Conservation (phyloP, 2,888 invertebrate species). For the Marronus borbonicus region DNA sequence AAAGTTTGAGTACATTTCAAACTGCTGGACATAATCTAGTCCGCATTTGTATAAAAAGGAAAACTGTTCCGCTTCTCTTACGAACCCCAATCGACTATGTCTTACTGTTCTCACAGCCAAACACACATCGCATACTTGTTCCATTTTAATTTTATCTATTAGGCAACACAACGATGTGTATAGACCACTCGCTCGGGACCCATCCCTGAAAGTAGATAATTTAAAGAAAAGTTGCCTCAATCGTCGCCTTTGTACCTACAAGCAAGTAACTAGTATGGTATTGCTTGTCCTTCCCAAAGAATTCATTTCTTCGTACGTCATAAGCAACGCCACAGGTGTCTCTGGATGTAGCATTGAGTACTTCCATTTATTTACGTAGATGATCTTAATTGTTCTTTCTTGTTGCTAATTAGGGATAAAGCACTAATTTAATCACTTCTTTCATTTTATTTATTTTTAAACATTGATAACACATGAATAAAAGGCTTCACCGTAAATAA, state of each 20-base stretch:
- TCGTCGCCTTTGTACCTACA: slow-evolving; percentile 62
- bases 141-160: slow-evolving; percentile 71
- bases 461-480: too few relatives aligned
- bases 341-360: slow-evolving; percentile 59
- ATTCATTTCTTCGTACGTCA: slow-evolving; percentile 66
- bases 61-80: slow-evolving; percentile 61
- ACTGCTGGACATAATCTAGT: slow-evolving; percentile 48
- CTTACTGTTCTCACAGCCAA: slow-evolving; percentile 70
- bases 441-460: too few relatives aligned
- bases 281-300: slow-evolving; percentile 63
- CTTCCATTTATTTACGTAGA: slow-evolving; percentile 64
- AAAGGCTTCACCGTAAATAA: too few relatives aligned
- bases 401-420: slow-evolving; percentile 2
- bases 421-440: too few relatives aligned
- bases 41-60: slow-evolving; percentile 45
- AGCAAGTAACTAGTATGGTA: slow-evolving; percentile 67
- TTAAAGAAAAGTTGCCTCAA: not conserved
- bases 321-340: slow-evolving; percentile 62
- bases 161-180: slow-evolving; percentile 70
- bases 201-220: slow-evolving; percentile 67
- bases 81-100: slow-evolving; percentile 68
- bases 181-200: slow-evolving; percentile 70
- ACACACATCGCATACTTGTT: slow-evolving; percentile 72
- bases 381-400: slow-evolving; percentile 29
- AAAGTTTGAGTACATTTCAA: slow-evolving; percentile 50